These are phyloP conservation scores for Cantharis lateralis DNA, from an alignment of 2,888 invertebrate genomes.

Conservation along the genomic window DNA sequence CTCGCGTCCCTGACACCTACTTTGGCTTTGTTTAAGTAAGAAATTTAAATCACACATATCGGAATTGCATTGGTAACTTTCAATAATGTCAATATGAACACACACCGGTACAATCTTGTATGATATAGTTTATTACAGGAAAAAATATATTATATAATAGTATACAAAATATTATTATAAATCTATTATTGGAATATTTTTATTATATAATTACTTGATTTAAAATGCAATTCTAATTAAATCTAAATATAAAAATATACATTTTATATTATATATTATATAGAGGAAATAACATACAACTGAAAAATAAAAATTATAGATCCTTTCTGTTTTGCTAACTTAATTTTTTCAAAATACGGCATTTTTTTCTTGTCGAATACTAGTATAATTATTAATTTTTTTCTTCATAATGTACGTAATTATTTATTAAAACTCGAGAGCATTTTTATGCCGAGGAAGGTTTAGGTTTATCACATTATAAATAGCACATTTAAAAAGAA, in stretches of 20 bases:
- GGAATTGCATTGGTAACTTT: neutral
- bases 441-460: neutral
- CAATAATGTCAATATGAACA: neutral
- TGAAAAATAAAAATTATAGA: no score
- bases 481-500: neutral
- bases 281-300: no score
- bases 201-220: no score
- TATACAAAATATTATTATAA: no score
- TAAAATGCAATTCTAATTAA: no score
- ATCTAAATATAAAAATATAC: no score
- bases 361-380: neutral
- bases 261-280: no score
- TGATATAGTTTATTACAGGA: neutral
- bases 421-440: neutral
- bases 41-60: neutral
- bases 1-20: constrained; percentile 38
- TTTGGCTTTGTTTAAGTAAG: neutral
- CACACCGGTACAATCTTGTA: neutral
- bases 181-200: no score
- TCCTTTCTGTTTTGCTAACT: no score
- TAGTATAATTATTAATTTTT: neutral
- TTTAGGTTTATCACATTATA: neutral
- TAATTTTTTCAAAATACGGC: neutral
- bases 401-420: neutral
- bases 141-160: no score